A percentile compares a stretch with the other conserved stretches of the same genome.
These are phyloP conservation scores for Calliscelio sp. DNA, from an alignment of 2,888 invertebrate species.

Conservation along the genomic window DNA sequence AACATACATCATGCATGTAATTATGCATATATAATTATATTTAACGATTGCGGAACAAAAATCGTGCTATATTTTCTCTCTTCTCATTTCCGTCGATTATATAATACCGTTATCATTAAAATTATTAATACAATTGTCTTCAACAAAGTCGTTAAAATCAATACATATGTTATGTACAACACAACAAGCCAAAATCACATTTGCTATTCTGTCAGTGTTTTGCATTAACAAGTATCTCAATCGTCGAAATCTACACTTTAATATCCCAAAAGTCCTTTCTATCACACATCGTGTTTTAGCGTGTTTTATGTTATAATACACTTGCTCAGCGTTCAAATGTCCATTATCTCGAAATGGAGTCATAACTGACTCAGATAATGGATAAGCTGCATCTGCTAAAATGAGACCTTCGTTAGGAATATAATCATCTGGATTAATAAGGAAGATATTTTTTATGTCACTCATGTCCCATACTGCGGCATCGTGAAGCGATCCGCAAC, in stretches of 20 bases:
- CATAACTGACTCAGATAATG: background rate
- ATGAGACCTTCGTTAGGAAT: conserved; percentile 28
- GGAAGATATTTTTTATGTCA: no score
- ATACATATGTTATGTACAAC: conserved; percentile 42
- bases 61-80: no score
- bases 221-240: no score
- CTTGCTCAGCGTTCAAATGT: conserved; percentile 36
- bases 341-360: conserved; percentile 59
- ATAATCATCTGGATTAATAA: no score
- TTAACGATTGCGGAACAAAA: no score
- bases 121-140: no score
- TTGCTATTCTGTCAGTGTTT: conserved; percentile 17
- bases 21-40: no score
- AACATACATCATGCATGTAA: no score
- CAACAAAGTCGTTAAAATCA: no score
- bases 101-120: no score
- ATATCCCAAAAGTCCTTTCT: conserved; percentile 42
- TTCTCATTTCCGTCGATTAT: no score
- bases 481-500: conserved; percentile 54
- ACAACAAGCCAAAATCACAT: conserved; percentile 33
- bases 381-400: conserved; percentile 37
- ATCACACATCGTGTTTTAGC: conserved; percentile 46
- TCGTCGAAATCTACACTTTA: no score
- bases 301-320: conserved; percentile 33
- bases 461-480: conserved; percentile 51